These are phyloP conservation scores for Pterostichus madidus DNA, from an alignment of 2,888 invertebrate species.

Conservation along the genomic window DNA sequence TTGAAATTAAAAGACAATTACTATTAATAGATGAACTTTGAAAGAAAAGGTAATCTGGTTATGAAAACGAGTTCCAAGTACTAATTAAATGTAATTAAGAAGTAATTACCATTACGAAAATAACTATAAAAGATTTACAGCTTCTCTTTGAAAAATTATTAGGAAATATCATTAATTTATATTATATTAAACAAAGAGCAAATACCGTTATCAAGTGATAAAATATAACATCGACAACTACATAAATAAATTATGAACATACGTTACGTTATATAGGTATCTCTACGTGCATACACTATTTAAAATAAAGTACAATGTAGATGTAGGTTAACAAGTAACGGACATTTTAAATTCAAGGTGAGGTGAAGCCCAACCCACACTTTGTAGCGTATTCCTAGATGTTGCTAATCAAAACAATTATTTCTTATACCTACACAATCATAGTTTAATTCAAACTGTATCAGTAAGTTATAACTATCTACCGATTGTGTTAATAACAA, in stretches of 20 bases:
- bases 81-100: conserved; percentile 6
- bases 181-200: conserved; percentile 11
- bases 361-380: conserved; percentile 13
- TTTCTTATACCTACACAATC: neutral
- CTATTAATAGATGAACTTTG: neutral
- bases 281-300: conserved; percentile 1
- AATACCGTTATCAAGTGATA: neutral
- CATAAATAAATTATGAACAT: neutral
- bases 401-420: conserved; percentile 4
- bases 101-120: conserved; percentile 1
- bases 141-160: conserved; percentile 1
- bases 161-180: neutral
- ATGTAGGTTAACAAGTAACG: conserved; percentile 59
- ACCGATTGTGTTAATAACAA: no score
- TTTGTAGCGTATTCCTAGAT: neutral
- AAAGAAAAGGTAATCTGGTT: conserved; percentile 16
- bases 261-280: neutral
- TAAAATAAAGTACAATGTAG: conserved; percentile 43
- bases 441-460: neutral
- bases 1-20: no score
- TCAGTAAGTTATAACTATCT: no score
- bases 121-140: conserved; percentile 32
- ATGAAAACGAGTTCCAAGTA: neutral
- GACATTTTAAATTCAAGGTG: conserved; percentile 53
- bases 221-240: neutral